Conservation (phyloP, 2,888 invertebrate species). For the Octonoba sinensis region DNA sequence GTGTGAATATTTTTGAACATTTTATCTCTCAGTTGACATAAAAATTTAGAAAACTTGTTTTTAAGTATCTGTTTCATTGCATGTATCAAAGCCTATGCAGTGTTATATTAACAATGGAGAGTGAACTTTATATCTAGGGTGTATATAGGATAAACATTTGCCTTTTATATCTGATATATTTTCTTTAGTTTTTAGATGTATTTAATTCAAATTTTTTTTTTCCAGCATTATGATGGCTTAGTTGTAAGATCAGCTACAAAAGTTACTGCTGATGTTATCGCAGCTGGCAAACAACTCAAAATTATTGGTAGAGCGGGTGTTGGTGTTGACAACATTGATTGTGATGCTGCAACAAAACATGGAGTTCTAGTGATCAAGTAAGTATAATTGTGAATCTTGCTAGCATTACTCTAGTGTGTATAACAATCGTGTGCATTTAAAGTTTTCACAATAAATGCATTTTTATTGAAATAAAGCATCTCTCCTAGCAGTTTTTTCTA, state of each 20-base stretch:
- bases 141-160: too few relatives aligned
- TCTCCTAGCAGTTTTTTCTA: background rate
- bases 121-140: too few relatives aligned
- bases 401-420: background rate
- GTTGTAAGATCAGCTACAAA: constrained; percentile 95
- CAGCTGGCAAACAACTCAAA: constrained; percentile 80
- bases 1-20: too few relatives aligned
- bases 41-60: too few relatives aligned
- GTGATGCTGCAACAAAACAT: constrained; percentile 84
- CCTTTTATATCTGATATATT: background rate
- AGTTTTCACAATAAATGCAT: too few relatives aligned
- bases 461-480: too few relatives aligned
- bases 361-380: constrained; percentile 95
- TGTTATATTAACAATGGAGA: too few relatives aligned
- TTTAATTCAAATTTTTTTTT: background rate
- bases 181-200: background rate
- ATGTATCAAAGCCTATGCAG: too few relatives aligned
- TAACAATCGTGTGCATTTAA: too few relatives aligned
- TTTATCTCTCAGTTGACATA: too few relatives aligned
- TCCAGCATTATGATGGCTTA: constrained; percentile 87
- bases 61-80: too few relatives aligned
- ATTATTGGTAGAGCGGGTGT: constrained; percentile 97
- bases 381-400: constrained; percentile 72
- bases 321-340: constrained; percentile 98
- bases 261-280: constrained; percentile 88